phyloP scores from a whole-genome alignment of 2,113 vertebrate genomes.

The Cervus canadensis region DNA sequence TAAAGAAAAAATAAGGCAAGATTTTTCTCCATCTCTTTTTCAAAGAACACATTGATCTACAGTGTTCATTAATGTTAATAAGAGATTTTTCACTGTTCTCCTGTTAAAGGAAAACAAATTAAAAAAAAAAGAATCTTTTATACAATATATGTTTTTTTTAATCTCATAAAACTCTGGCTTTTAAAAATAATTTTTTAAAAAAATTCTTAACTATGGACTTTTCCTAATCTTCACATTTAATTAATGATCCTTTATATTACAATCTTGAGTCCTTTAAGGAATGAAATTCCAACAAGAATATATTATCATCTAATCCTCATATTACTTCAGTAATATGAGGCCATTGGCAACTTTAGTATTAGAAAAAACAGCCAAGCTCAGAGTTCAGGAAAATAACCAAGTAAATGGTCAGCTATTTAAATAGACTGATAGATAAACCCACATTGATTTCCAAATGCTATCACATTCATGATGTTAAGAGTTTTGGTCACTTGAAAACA shows the following conservation, averaged over 20 bases:
- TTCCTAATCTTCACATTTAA: conserved; percentile 38
- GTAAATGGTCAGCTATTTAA: background rate
- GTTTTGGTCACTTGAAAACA: background rate
- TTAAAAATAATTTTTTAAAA: conserved; percentile 31
- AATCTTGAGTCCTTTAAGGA: background rate
- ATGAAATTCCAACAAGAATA: background rate
- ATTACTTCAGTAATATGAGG: background rate
- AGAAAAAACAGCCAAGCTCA: background rate
- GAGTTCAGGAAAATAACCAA: background rate
- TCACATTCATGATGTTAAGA: background rate
- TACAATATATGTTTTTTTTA: background rate
- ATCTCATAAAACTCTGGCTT: conserved; percentile 27
- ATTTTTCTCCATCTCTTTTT: background rate
- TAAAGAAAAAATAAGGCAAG: conserved; percentile 5
- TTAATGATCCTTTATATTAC: conserved; percentile 5
- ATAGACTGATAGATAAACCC: background rate
- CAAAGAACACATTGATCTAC: background rate
- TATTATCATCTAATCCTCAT: background rate
- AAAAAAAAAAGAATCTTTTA: background rate
- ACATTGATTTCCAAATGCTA: background rate
- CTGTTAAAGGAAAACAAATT: background rate
- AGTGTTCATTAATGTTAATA: background rate
- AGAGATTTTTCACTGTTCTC: conserved; percentile 22
- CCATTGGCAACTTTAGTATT: background rate
- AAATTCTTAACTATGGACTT: background rate